Evolutionary conservation across 2,888 invertebrate species (phyloP).

Genomic region (Aromia moschata): DNA sequence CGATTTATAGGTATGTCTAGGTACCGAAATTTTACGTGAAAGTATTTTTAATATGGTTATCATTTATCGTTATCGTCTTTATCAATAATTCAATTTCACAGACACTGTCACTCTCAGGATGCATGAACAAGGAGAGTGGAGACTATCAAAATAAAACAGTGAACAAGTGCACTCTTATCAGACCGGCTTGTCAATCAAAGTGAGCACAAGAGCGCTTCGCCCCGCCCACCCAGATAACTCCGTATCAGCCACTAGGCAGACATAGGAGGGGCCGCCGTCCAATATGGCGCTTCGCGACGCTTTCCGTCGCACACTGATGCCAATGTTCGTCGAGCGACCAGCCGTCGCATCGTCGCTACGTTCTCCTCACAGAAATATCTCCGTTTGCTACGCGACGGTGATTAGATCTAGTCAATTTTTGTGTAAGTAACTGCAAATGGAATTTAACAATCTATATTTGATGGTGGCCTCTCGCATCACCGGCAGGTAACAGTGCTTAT

Average conservation of each 20-base stretch:
- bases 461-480: no score
- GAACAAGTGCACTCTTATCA: constrained; percentile 54
- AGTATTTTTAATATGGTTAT: no score
- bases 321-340: constrained; percentile 43
- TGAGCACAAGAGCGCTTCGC: constrained; percentile 40
- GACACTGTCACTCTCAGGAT: constrained; percentile 39
- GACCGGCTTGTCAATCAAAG: constrained; percentile 58
- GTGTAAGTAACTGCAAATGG: no score
- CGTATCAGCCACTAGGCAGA: constrained; percentile 48
- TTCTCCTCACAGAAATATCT: constrained; percentile 1
- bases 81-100: constrained; percentile 40
- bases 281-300: constrained; percentile 59
- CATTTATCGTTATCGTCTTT: no score
- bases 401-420: no score
- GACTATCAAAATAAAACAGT: constrained; percentile 53
- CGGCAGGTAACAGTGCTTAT: no score
- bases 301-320: constrained; percentile 42
- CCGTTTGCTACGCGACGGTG: constrained; percentile 16
- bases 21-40: no score
- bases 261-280: constrained; percentile 56
- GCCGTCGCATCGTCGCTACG: constrained; percentile 22
- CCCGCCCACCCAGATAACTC: constrained; percentile 49
- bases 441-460: no score
- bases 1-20: no score
- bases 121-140: constrained; percentile 42